A percentile compares a stretch with the other conserved stretches of the same genome.
These are phyloP conservation scores for Lepus americanus DNA, from an alignment of 2,113 vertebrate genomes.

Conservation along the genomic window DNA sequence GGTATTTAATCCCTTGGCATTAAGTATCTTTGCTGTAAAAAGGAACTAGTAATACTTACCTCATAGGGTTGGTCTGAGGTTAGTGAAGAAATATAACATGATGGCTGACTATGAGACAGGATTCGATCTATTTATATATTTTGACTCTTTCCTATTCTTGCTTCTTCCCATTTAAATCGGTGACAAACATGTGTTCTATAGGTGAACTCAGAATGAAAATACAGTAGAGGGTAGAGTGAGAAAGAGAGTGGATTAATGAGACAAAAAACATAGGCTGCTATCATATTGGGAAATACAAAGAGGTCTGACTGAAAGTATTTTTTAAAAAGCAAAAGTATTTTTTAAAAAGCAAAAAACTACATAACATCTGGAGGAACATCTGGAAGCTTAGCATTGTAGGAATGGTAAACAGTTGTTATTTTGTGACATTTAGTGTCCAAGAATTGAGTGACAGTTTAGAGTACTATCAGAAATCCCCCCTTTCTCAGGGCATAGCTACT, in stretches of 20 bases:
- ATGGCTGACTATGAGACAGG: not conserved
- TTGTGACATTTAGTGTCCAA: not conserved
- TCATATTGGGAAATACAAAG: not conserved
- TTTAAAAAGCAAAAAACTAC: not conserved
- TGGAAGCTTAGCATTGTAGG: not conserved
- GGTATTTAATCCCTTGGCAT: not conserved
- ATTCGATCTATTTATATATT: not conserved
- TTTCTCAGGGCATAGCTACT: not conserved
- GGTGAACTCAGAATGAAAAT: not conserved
- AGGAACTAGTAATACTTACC: no score
- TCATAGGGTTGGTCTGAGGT: not conserved
- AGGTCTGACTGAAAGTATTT: not conserved
- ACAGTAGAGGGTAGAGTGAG: not conserved
- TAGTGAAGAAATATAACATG: not conserved
- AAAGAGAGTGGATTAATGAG: not conserved
- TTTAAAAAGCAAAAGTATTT: no score
- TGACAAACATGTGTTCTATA: not conserved
- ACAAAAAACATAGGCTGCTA: not conserved
- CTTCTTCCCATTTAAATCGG: not conserved
- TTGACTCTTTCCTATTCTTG: not conserved
- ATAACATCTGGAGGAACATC: not conserved
- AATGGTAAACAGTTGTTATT: not conserved
- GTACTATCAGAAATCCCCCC: not conserved
- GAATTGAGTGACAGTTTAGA: not conserved
- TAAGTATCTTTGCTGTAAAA: not conserved